Evolutionary conservation across 2,888 invertebrate species (phyloP), one percentile per base, ranked within the genome.

Genomic region (Diarsia mendica): DNA sequence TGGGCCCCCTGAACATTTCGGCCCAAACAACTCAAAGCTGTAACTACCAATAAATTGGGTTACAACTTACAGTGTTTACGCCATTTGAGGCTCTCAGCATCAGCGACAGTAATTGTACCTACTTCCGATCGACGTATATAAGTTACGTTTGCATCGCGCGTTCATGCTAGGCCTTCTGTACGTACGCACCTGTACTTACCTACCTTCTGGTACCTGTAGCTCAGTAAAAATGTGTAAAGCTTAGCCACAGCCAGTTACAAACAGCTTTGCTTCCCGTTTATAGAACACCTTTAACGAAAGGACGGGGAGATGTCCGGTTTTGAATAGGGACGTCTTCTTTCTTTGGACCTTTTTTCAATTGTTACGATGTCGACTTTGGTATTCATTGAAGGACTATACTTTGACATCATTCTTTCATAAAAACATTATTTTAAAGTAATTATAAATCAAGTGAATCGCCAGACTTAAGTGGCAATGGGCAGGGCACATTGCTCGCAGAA

Each of bases 241-340:
- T 65, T 64, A 64, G 53, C 33, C 11, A 66, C 4, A 68, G n/a
- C 53, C 53, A 71, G 65, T 77, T 39, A 66, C n/a, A 9, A 77
- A 66, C 77, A 71, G 60, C 65, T 28, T 71, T 55, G 49, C 61
- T 77, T 72, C 39, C 65, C 53, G 46, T 61, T 53, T 71, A 44
- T 48, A 61, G 44, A 65, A 68, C 76, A 77, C 77, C 61, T 76
- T 68, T 63, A 18, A 58, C 67, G 13, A 48, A 48, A 9, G 18
- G 66, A 66, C 13, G 20, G 66, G n/a, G 9, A 48, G 13, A 58
- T 18, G 53, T 46, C 67, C 71, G n/a, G 53, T 53, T 75, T 44
- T 75, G 13, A 28, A 55, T 49, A 28, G 53, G 5, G 4, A 13
- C 15, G 33, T 28, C 49, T 20, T 13, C 18, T 39, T 51, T 33